Evolutionary conservation across 2,888 invertebrate species (phyloP), one percentile per base, ranked within the genome.

Genomic region (Zeuzera pyrina): DNA sequence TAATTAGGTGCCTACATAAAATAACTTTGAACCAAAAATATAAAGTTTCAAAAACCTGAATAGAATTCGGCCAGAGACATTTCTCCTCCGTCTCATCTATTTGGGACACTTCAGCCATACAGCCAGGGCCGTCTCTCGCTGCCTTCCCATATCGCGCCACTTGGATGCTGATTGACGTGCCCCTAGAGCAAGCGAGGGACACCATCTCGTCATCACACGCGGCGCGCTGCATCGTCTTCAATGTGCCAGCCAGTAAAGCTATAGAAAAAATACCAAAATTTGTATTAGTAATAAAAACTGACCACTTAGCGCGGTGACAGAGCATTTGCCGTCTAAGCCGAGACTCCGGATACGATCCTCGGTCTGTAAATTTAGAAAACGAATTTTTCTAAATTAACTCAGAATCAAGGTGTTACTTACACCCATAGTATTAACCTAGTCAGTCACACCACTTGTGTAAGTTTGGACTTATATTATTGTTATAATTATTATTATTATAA

Each of bases 171-270:
- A 98, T 95, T 49, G 92, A 91, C n/a, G 97, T 97, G 29, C 93
- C 93, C 25, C 88, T 85, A n/a, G 97, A 96, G 76, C 98, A 98
- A 47, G 90, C 89, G 39, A 97, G 85, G 27, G 89, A 88, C 55
- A 97, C 90, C 52, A 88, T 85, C 58, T 95, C 92, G 32, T 93
- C 92, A 66, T 97, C 95, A 76, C 98, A 98, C 13, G 94, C 94
- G 29, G 92, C 92, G 30, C 91, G 88, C 64, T 94, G 92, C 81
- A 93, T 93, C 31, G 94, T 94, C 69, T 92, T 88, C 55, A 98
- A 83, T 6, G 95, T 95, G 41, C 94, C 94, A 51, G 94, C 88
- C 53, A 97, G 87, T 42, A 96, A 86, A 49, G 92, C 97, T 97
- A 86, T 38, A 25, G 12, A 8, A 8, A 19, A 19, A 19, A 8